Evolutionary conservation across 2,888 invertebrate species (phyloP).

Genomic region (Rhorus exstirpatorius): DNA sequence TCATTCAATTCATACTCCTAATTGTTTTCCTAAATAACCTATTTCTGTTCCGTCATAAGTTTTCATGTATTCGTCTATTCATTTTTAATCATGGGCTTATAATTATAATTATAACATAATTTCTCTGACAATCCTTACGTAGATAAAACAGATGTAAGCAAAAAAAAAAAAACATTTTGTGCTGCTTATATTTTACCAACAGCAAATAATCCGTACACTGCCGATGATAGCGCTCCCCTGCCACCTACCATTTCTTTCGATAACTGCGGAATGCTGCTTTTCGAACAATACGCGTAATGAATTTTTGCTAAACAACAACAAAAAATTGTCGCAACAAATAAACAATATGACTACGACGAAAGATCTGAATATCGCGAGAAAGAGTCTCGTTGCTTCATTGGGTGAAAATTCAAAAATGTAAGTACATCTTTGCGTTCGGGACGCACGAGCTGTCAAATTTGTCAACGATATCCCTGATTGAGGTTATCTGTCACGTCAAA

Average conservation of each 20-base stretch:
- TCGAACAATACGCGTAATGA: background rate
- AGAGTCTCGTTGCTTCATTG: conserved; percentile 89
- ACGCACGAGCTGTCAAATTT: background rate
- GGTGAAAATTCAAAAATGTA: conserved; percentile 90
- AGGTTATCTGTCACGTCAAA: conserved; percentile 34
- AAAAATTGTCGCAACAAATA: background rate
- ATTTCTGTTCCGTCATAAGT: no score
- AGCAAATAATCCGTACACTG: no score
- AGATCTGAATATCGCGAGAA: conserved; percentile 88
- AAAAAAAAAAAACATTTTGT: no score
- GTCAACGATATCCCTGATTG: background rate
- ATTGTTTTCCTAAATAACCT: no score
- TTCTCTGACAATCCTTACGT: no score
- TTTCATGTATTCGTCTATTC: no score
- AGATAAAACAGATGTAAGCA: no score
- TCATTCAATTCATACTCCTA: no score
- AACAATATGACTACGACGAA: conserved; percentile 81
- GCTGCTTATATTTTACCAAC: no score
- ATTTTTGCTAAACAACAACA: background rate
- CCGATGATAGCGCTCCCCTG: background rate
- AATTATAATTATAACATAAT: no score
- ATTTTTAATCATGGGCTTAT: no score
- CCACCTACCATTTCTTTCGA: background rate
- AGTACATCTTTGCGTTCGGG: conserved; percentile 68
- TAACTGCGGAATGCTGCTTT: background rate